These are phyloP conservation scores for Leptinotarsa tumamoca DNA, from an alignment of 2,888 invertebrate genomes.

Conservation along the genomic window DNA sequence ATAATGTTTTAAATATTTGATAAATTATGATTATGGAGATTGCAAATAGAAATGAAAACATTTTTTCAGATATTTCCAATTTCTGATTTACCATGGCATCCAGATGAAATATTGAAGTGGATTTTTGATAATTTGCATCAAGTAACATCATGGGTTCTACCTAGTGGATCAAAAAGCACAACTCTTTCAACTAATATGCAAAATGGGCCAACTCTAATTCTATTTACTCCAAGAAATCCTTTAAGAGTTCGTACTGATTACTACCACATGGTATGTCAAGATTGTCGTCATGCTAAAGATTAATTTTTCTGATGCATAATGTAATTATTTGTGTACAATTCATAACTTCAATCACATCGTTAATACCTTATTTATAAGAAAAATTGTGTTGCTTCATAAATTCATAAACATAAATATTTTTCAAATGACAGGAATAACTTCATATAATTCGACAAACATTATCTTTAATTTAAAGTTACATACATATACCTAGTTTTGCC, in stretches of 20 bases:
- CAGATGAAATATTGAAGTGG: slow-evolving; percentile 72
- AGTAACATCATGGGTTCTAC: slow-evolving; percentile 76
- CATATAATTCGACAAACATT: no score
- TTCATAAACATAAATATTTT: no score
- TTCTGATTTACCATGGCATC: slow-evolving; percentile 65
- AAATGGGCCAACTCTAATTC: slow-evolving; percentile 78
- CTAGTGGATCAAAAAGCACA: slow-evolving; percentile 75
- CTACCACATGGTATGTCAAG: slow-evolving; percentile 75
- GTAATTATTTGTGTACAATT: not conserved
- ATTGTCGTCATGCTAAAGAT: slow-evolving; percentile 16
- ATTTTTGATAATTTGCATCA: slow-evolving; percentile 72
- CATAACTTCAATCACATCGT: no score
- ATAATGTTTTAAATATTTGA: no score
- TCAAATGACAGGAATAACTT: no score
- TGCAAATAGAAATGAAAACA: no score
- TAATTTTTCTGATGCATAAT: not conserved
- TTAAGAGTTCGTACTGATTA: slow-evolving; percentile 74
- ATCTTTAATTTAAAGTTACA: no score
- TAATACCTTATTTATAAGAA: no score
- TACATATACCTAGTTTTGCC: no score
- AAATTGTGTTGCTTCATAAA: no score
- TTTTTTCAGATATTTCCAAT: slow-evolving; percentile 45
- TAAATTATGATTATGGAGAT: no score
- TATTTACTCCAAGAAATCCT: slow-evolving; percentile 85
- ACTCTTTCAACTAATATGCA: slow-evolving; percentile 75